phyloP scores from a whole-genome alignment of 2,113 vertebrate genomes.

The Ciconia stormi region DNA sequence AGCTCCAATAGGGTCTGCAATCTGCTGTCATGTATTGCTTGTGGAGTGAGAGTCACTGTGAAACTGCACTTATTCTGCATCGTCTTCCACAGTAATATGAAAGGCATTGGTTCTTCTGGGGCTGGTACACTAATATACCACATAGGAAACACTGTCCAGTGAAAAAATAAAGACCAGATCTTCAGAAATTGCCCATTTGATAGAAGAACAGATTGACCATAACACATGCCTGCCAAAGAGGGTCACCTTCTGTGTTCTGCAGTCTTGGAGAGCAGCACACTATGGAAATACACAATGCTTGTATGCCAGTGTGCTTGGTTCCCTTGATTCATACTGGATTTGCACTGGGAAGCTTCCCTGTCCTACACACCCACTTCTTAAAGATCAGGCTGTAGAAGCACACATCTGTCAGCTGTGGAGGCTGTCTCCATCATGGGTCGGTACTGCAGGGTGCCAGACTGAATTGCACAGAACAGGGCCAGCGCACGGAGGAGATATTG shows the following conservation, averaged over 20 bases:
- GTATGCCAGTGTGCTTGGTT: background rate
- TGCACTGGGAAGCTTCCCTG: background rate
- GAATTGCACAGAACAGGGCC: background rate
- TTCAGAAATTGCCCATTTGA: background rate
- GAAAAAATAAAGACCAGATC: background rate
- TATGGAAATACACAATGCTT: background rate
- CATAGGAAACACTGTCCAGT: background rate
- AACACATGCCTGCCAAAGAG: background rate
- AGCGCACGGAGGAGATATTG: background rate
- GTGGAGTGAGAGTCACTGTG: background rate
- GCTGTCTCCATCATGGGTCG: background rate
- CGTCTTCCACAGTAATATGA: background rate
- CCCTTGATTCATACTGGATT: background rate
- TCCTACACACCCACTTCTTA: background rate
- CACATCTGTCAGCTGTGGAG: background rate
- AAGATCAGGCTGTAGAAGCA: background rate
- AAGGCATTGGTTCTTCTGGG: background rate
- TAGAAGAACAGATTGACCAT: background rate
- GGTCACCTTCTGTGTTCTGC: background rate
- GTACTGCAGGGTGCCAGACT: background rate
- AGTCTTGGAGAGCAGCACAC: rapidly evolving
- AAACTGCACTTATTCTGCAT: background rate
- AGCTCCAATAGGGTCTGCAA: background rate
- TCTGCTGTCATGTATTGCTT: background rate
- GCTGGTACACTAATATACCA: background rate